These are phyloP conservation scores for Wasmannia auropunctata DNA, from an alignment of 1,140 invertebrate genomes.

Conservation along the genomic window DNA sequence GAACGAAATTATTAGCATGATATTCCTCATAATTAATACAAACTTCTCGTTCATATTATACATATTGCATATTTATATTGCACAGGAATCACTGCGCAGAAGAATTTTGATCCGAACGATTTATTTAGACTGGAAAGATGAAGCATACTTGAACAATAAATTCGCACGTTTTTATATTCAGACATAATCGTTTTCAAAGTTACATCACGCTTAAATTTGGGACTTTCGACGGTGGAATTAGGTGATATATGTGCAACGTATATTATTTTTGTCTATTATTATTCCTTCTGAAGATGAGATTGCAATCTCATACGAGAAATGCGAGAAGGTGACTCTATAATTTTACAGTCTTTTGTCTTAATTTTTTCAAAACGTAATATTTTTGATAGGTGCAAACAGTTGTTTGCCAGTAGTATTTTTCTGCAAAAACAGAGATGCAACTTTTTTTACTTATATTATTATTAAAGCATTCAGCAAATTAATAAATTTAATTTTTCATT, in stretches of 20 bases:
- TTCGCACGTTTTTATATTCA: background rate
- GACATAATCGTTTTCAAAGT: constrained; percentile 1
- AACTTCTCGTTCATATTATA: background rate
- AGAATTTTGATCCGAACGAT: background rate
- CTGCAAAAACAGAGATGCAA: background rate
- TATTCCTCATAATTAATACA: background rate
- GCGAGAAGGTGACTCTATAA: background rate
- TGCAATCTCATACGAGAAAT: background rate
- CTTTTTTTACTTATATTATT: background rate
- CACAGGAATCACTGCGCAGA: background rate
- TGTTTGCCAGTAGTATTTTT: background rate
- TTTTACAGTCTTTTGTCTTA: background rate
- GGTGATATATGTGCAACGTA: background rate
- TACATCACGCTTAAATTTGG: constrained; percentile 23
- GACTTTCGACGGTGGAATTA: background rate
- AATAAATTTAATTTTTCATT: background rate
- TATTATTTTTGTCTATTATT: background rate
- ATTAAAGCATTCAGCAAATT: background rate
- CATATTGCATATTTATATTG: background rate
- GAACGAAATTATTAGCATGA: background rate
- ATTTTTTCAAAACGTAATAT: background rate
- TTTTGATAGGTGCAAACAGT: background rate
- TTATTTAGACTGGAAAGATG: background rate
- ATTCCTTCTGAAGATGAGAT: background rate
- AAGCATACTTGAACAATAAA: background rate